Conservation (phyloP, 2,888 invertebrate genomes). For the Unio pictorum region DNA sequence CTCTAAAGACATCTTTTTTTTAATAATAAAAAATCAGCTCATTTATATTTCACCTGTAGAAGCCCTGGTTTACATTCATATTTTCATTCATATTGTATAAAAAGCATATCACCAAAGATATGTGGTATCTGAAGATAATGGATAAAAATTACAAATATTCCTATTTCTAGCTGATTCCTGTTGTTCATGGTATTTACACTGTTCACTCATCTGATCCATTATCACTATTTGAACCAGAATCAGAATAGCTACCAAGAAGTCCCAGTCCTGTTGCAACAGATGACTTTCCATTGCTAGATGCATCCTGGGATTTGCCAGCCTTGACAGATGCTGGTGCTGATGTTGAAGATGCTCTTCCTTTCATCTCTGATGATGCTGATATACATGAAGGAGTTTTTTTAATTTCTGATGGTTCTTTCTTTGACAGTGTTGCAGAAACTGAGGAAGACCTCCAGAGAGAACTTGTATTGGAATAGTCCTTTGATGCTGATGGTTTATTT, state of each 20-base stretch:
- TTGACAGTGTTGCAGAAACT: background rate
- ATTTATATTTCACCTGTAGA: too few relatives aligned
- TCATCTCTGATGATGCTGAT: too few relatives aligned
- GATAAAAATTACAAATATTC: too few relatives aligned
- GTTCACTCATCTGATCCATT: conserved; percentile 3
- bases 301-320: background rate
- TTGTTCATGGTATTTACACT: background rate
- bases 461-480: background rate
- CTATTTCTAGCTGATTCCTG: too few relatives aligned
- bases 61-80: too few relatives aligned
- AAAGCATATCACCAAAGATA: too few relatives aligned
- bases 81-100: too few relatives aligned
- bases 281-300: background rate
- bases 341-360: background rate
- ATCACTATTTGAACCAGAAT: conserved; percentile 42
- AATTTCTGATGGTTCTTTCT: too few relatives aligned
- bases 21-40: too few relatives aligned
- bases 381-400: too few relatives aligned
- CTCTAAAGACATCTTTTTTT: too few relatives aligned
- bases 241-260: conserved; percentile 52
- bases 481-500: background rate
- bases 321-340: background rate
- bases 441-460: background rate
- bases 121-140: too few relatives aligned
- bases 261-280: conserved; percentile 28